Evolutionary conservation across 2,113 vertebrate species (phyloP).

Genomic region (Colius striatus): DNA sequence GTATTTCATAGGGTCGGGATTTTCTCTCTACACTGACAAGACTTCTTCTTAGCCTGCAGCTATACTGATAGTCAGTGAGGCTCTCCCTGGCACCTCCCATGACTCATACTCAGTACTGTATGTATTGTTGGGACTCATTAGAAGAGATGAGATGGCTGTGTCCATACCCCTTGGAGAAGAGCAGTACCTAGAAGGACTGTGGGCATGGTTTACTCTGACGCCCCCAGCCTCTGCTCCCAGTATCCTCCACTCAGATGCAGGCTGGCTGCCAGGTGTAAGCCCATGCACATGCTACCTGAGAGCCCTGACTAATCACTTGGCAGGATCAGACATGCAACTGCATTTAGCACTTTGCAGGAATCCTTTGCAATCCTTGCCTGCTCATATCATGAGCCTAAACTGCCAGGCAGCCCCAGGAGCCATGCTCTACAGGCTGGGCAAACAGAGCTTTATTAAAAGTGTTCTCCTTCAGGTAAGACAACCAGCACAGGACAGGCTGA

Average conservation of each 20-base stretch:
- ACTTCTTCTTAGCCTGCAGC: background rate
- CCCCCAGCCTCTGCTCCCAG: background rate
- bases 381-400: background rate
- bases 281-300: background rate
- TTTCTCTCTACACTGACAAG: background rate
- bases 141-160: background rate
- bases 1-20: background rate
- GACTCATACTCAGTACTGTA: background rate
- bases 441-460: background rate
- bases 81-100: background rate
- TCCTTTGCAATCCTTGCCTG: background rate
- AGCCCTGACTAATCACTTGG: background rate
- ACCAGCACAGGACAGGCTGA: background rate
- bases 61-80: accelerated
- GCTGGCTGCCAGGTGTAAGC: background rate
- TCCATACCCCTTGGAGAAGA: background rate
- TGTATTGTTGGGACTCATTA: background rate
- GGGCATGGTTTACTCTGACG: background rate
- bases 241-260: background rate
- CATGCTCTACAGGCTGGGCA: background rate
- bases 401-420: background rate
- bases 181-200: background rate
- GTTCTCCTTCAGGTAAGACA: background rate
- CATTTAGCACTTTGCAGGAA: background rate
- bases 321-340: background rate